Evolutionary conservation across 2,113 vertebrate genomes (phyloP).

Genomic region (Cercopithecus mona): DNA sequence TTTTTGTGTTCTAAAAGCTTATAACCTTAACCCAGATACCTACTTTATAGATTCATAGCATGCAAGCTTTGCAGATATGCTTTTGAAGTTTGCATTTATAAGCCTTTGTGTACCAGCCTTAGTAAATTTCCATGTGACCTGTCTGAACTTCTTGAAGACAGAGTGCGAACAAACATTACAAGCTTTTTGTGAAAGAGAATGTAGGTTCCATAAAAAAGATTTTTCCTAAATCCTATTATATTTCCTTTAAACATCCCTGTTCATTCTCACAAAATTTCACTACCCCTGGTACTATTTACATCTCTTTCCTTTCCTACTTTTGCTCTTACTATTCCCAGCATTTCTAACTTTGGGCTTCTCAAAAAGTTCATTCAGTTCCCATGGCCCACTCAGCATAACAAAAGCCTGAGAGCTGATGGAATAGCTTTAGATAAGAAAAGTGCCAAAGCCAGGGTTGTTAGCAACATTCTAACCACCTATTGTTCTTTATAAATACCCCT

Average conservation of each 20-base stretch:
- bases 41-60: conserved; percentile 70
- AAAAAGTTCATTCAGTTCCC: background rate
- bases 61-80: conserved; percentile 67
- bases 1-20: conserved; percentile 71
- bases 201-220: conserved; percentile 50
- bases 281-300: background rate
- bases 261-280: conserved; percentile 17
- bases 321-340: background rate
- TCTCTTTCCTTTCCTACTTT: background rate
- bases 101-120: conserved; percentile 66
- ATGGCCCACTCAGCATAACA: background rate
- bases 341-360: background rate
- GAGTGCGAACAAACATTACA: conserved; percentile 71
- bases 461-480: background rate
- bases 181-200: conserved; percentile 70
- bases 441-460: background rate
- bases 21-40: conserved; percentile 65
- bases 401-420: background rate
- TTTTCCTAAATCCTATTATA: conserved; percentile 59
- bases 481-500: background rate
- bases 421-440: background rate
- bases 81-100: conserved; percentile 76
- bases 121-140: conserved; percentile 73
- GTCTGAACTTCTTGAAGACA: conserved; percentile 70
- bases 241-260: background rate